Evolutionary conservation across 2,888 invertebrate genomes (phyloP), one percentile per base, ranked within the genome.

Genomic region (Cephus pygmeus): DNA sequence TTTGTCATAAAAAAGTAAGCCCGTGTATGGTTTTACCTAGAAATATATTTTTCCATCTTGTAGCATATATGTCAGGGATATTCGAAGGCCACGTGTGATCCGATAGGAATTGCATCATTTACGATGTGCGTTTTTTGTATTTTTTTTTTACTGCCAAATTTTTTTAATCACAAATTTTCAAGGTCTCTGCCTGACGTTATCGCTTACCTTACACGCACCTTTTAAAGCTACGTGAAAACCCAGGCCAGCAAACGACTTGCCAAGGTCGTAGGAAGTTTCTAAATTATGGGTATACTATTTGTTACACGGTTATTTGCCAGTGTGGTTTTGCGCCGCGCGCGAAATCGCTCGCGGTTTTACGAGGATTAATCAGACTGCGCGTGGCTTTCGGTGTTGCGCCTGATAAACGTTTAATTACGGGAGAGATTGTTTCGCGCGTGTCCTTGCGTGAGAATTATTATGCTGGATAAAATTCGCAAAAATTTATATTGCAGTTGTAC

Each of bases 271-370:
- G 56, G 56, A 56, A 71, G 71, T 85, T 71, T 71, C 81, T 83
- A 84, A 88, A 84, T 87, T 84, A 88, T 86, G 78, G 83, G 80
- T 79, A 75, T 9, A 80, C 84, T 79, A 87, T 87, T 85, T 81
- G 83, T 87, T 85, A 81, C 76, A 75, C 79, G 78, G 77, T 80
- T 82, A 79, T 82, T 84, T 81, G 79, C 80, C 68, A 78, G 31
- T 34, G 71, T 31, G n/a, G 71, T 71, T 71, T 71, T 15, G 71
- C 31, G 4, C 71, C 1, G 71, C 23, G 71, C 71, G 71, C 33
- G 15, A 83, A 85, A 83, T 83, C 80, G 77, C 75, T 31, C 74
- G 73, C 75, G 69, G 78, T 81, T 77, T 77, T 75, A n/a, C 74
- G 77, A 75, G 23, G 73, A 78, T 78, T 78, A 76, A 78, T 78